Evolutionary conservation across 2,888 invertebrate genomes (phyloP).

Genomic region (Apotomis turbidana): DNA sequence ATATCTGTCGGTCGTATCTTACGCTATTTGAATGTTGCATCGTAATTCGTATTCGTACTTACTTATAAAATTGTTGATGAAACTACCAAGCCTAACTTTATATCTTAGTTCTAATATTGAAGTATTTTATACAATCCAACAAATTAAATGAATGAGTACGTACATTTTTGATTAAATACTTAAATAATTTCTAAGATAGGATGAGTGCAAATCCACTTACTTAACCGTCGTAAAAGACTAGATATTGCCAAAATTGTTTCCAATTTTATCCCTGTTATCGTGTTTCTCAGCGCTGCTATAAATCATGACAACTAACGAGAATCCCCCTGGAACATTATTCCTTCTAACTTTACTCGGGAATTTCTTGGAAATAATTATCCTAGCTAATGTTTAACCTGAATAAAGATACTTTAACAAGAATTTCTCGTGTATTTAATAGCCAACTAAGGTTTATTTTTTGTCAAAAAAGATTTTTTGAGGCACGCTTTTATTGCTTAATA

Average conservation of each 20-base stretch:
- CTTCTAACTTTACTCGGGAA: slow-evolving; percentile 27
- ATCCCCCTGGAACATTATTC: slow-evolving; percentile 37
- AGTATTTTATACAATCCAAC: too few relatives aligned
- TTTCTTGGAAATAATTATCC: slow-evolving; percentile 33
- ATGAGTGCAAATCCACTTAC: background rate
- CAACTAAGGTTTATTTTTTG: background rate
- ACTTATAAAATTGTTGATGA: too few relatives aligned
- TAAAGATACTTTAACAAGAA: slow-evolving; percentile 1
- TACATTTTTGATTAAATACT: too few relatives aligned
- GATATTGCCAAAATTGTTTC: slow-evolving; percentile 26
- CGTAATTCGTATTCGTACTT: too few relatives aligned
- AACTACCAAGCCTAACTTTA: too few relatives aligned
- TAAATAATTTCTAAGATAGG: too few relatives aligned
- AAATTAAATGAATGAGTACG: too few relatives aligned
- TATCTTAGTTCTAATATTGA: too few relatives aligned
- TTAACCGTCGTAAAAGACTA: background rate
- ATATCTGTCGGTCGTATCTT: too few relatives aligned
- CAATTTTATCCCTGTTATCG: slow-evolving; percentile 27
- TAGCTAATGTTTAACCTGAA: slow-evolving; percentile 25
- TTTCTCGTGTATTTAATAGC: background rate
- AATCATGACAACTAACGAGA: slow-evolving; percentile 43
- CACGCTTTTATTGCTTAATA: too few relatives aligned
- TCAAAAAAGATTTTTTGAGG: background rate
- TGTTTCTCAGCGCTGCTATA: slow-evolving; percentile 38
- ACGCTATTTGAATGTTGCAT: too few relatives aligned